Percentiles rank a stretch among this genome's conserved stretches.
These are phyloP conservation scores for Hyles lineata DNA, from an alignment of 2,888 invertebrate genomes.

Conservation along the genomic window DNA sequence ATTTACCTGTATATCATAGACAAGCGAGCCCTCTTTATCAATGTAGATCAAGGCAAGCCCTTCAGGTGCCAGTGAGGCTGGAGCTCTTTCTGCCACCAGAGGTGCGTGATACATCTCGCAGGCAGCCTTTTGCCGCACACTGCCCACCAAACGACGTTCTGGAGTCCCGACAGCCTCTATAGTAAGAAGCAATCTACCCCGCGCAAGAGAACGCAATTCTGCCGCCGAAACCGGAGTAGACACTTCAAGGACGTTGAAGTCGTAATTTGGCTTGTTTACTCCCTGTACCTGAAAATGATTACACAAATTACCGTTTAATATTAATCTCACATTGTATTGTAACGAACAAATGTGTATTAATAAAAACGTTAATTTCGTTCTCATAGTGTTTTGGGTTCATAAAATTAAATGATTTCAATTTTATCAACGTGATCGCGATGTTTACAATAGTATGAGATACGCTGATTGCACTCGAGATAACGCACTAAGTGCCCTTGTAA, in stretches of 20 bases:
- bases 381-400: constrained; percentile 9
- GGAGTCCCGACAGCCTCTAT: constrained; percentile 89
- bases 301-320: constrained; percentile 22
- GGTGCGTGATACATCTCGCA: constrained; percentile 93
- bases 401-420: constrained; percentile 8
- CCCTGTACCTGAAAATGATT: constrained; percentile 81
- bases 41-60: constrained; percentile 92
- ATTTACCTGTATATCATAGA: constrained; percentile 88
- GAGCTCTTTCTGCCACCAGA: constrained; percentile 82
- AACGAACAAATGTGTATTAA: constrained; percentile 13
- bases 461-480: constrained; percentile 21
- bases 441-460: constrained; percentile 21
- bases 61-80: constrained; percentile 77
- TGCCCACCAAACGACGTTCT: constrained; percentile 88
- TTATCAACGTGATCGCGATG: constrained; percentile 22
- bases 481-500: constrained; percentile 3
- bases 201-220: constrained; percentile 90
- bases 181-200: constrained; percentile 90
- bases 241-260: constrained; percentile 91
- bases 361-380: background rate
- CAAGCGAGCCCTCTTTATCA: constrained; percentile 90
- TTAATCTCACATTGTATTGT: constrained; percentile 24
- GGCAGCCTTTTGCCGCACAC: constrained; percentile 89
- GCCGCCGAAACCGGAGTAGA: constrained; percentile 91
- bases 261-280: constrained; percentile 89